These are phyloP conservation scores for Neodiprion lecontei DNA, from an alignment of 1,140 invertebrate species.

Conservation along the genomic window DNA sequence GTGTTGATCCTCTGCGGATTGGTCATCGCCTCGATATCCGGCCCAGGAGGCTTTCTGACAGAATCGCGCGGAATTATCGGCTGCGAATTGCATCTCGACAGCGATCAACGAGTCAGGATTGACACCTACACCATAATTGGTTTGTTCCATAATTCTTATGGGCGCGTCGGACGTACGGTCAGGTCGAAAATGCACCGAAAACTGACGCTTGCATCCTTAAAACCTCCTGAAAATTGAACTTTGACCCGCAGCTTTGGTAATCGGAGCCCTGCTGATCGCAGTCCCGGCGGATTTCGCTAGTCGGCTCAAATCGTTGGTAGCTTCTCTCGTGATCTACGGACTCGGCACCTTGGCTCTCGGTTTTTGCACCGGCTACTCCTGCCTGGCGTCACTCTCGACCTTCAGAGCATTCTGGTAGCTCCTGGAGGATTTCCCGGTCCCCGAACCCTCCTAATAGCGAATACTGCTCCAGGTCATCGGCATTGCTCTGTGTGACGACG, in stretches of 20 bases:
- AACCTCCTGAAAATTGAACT: not conserved
- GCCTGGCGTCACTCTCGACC: not conserved
- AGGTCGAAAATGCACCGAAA: too few relatives aligned
- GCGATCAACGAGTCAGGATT: not conserved
- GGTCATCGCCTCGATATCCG: not conserved
- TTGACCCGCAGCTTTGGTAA: not conserved
- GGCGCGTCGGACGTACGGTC: not conserved
- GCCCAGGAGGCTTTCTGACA: not conserved
- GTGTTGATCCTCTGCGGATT: not conserved
- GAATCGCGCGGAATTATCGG: not conserved
- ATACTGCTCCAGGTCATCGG: not conserved
- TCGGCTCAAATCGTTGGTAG: not conserved
- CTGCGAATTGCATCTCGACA: not conserved
- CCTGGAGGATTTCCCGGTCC: not conserved
- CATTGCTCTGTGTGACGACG: not conserved
- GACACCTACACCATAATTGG: not conserved
- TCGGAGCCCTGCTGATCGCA: not conserved
- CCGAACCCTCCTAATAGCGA: not conserved
- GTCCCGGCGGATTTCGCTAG: not conserved
- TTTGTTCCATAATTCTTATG: not conserved
- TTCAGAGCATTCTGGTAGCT: slow-evolving; percentile 6
- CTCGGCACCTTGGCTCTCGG: not conserved
- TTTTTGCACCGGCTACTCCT: not conserved
- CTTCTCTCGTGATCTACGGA: not conserved
- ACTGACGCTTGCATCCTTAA: not conserved